Evolutionary conservation across 2,888 invertebrate genomes (phyloP).

Genomic region (Callinectes sapidus): DNA sequence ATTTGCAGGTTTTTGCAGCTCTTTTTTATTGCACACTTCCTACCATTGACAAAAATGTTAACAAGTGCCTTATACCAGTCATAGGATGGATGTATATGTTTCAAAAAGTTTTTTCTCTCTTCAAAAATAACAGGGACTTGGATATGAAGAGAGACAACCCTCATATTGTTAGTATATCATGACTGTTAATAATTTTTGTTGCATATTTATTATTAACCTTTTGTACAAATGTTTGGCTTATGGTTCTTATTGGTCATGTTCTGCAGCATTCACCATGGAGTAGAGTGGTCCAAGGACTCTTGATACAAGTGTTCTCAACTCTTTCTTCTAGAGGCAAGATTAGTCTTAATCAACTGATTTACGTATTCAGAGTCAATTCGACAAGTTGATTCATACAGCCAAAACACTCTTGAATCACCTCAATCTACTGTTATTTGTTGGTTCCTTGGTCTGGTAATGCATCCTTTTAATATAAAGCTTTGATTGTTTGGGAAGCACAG

Average conservation of each 20-base stretch:
- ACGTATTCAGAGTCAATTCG: background rate
- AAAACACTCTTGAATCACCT: background rate
- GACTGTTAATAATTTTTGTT: slow-evolving; percentile 21
- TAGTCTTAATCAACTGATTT: background rate
- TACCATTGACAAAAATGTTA: slow-evolving; percentile 62
- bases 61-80: slow-evolving; percentile 69
- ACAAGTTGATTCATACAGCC: background rate
- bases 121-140: slow-evolving; percentile 59
- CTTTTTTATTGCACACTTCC: slow-evolving; percentile 69
- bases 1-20: slow-evolving; percentile 67
- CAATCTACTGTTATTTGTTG: background rate
- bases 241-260: background rate
- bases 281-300: background rate
- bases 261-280: background rate
- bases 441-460: background rate
- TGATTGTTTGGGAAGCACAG: background rate
- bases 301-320: background rate
- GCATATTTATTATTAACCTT: background rate
- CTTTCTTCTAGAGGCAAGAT: background rate
- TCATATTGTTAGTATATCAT: slow-evolving; percentile 53
- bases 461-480: background rate
- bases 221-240: background rate
- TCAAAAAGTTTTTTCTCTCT: slow-evolving; percentile 59
- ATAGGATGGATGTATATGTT: slow-evolving; percentile 69
- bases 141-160: slow-evolving; percentile 6